Evolutionary conservation across 2,888 invertebrate species (phyloP), one percentile per base, ranked within the genome.

Genomic region (Ernsta delagoae): DNA sequence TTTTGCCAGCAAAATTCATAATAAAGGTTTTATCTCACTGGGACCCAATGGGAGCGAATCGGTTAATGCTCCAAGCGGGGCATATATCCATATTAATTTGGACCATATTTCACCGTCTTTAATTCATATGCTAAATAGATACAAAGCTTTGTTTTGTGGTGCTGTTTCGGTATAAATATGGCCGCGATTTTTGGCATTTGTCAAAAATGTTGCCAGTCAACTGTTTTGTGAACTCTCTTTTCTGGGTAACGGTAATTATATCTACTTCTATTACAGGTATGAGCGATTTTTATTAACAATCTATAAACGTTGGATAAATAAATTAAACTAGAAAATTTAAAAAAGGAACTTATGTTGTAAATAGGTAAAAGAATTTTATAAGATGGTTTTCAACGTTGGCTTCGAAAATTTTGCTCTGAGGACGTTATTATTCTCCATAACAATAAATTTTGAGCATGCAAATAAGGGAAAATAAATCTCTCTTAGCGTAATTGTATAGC

Each of bases 61-160:
- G 65, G 75, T 77, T 78, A 79, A 80, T 77, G 75, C 79, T 72
- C 65, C 63, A 70, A 74, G 74, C 80, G 77, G 83, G 84, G 94
- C 94, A 94, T 94, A 95, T 94, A 95, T 95, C 94, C 95, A 95
- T 95, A 95, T 95, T 95, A 95, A 95, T 95, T 95, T 94, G 78
- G 90, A 95, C 95, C 95, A 95, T 96, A 96, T 96, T 96, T 96
- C 96, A 96, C 95, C 85, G 93, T 94, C 95, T 95, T 96, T 96
- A 95, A 96, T 96, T 96, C 96, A 96, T 96, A 96, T 96, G 96
- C 95, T 96, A 96, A 96, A 96, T 94, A 94, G 93, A 89, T 89
- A 90, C 86, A 83, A 87, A 90, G 94, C 91, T 94, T 94, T 94
- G 94, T 95, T 84, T 69, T 59, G 63, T 63, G 59, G 69, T 48